Evolutionary conservation across 2,888 invertebrate species (phyloP), one percentile per base, ranked within the genome.

Genomic region (Dioctria linearis): DNA sequence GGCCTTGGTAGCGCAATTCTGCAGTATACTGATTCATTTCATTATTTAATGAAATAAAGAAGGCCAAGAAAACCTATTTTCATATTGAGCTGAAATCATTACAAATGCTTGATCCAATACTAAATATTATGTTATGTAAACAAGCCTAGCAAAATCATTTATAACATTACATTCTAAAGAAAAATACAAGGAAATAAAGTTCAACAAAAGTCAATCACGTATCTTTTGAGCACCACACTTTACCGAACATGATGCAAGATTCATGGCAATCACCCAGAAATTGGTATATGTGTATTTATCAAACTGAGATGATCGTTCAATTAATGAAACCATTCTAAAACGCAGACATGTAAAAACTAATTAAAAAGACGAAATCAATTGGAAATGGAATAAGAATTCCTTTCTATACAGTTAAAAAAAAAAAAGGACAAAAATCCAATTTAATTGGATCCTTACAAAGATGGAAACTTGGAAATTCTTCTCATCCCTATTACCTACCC

Each of bases 371-470:
- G 78, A 78, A 78, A 78, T 67, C 78, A 78, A 78, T 78, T 78
- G 67, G 67, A 78, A 78, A 42, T 5, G 40, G 42, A 67, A 66
- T 25, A 11, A 67, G 43, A 78, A 67, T 67, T 78, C 57, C 57
- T 67, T 78, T 65, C 51, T 46, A 40, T 78, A 25, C 25, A 25
- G 25, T 25, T 25, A 54, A 57, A 78, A 65, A 65, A 65, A 51
- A 78, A 66, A 78, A 67, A 54, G 67, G 78, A 54, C 66, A 66
- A 78, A 78, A 78, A 66, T 66, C 78, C 66, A 78, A 66, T 78
- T 78, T 78, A 78, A 78, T 78, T 78, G 78, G 78, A 78, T 78
- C 78, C 66, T 67, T 49, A 78, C 78, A 78, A 78, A 78, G 78
- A 67, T 78, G 57, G 67, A 49, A 78, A 78, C 66, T 76, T 61